phyloP scores from a whole-genome alignment of 2,113 vertebrate genomes.

The Chascanopsetta lugubris region DNA sequence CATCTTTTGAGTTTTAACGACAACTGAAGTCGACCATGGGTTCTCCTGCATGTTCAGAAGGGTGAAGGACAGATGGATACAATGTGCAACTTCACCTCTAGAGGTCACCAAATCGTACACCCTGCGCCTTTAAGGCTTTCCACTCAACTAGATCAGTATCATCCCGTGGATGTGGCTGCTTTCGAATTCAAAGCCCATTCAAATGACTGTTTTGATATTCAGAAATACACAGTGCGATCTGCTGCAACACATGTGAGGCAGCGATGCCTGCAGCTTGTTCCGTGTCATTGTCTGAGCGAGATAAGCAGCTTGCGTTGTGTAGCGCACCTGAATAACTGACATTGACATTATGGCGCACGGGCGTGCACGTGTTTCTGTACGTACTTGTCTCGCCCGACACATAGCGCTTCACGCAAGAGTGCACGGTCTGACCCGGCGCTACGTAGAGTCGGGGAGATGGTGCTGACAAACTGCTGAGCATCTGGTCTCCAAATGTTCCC shows the following conservation, averaged over 20 bases:
- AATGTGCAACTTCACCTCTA: no score
- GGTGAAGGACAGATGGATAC: no score
- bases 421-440: conserved; percentile 62
- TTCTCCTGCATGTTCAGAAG: no score
- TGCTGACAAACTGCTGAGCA: conserved; percentile 74
- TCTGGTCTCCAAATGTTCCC: conserved; percentile 84
- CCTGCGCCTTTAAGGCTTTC: no score
- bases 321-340: conserved; percentile 51
- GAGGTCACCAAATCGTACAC: no score
- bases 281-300: conserved; percentile 14
- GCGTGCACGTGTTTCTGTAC: conserved; percentile 60
- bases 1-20: no score
- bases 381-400: conserved; percentile 66
- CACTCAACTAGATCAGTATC: no score
- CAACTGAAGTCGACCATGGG: no score
- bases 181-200: no score
- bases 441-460: conserved; percentile 64
- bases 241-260: neutral
- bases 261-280: neutral
- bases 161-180: no score
- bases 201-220: no score
- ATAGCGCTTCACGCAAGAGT: conserved; percentile 53
- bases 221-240: neutral
- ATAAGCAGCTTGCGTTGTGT: conserved; percentile 45
- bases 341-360: conserved; percentile 67